These are phyloP conservation scores for Pterocles gutturalis DNA, from an alignment of 2,113 vertebrate species.

Conservation along the genomic window DNA sequence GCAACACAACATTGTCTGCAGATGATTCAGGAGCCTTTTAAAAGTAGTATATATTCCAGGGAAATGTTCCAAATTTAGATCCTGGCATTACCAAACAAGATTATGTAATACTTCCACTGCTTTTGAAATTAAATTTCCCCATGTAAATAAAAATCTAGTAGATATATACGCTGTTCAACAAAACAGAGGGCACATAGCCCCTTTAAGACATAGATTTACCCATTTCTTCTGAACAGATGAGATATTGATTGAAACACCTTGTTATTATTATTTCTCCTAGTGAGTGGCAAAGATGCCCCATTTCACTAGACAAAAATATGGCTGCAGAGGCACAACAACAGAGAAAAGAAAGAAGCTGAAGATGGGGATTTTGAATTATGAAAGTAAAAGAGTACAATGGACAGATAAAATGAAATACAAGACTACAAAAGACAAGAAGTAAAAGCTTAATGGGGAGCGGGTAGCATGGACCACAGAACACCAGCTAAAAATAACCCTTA, in stretches of 20 bases:
- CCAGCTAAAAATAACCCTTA: background rate
- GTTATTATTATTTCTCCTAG: background rate
- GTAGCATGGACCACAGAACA: background rate
- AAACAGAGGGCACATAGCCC: background rate
- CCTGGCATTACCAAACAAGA: background rate
- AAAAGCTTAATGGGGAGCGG: background rate
- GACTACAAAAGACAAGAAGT: background rate
- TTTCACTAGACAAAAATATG: background rate
- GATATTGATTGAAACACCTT: slow-evolving; percentile 4
- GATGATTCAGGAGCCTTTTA: background rate
- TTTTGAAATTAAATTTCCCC: background rate
- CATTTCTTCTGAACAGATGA: background rate
- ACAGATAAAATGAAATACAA: background rate
- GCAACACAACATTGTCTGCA: background rate
- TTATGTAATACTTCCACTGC: background rate
- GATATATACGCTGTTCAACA: background rate
- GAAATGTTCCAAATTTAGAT: background rate
- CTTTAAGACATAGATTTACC: slow-evolving; percentile 15
- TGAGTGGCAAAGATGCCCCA: background rate
- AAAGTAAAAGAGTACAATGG: background rate
- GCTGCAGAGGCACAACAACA: background rate
- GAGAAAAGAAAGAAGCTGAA: background rate
- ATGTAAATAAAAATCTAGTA: background rate
- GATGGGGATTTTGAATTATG: background rate
- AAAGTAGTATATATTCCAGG: background rate